These are phyloP conservation scores for Sarcophaga caerulescens DNA, from an alignment of 2,888 invertebrate genomes.

Conservation along the genomic window DNA sequence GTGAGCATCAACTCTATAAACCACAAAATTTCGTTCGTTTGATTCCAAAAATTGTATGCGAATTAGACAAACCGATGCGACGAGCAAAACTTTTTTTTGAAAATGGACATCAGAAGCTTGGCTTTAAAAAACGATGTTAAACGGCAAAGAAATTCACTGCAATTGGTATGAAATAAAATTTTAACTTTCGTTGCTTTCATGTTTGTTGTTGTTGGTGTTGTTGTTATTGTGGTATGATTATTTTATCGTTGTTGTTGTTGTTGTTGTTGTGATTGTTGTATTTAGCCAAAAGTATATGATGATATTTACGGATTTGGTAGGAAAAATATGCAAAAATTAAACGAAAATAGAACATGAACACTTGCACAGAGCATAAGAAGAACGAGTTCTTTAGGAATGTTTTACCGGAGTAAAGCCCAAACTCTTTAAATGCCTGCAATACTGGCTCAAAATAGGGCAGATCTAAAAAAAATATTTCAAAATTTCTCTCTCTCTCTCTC, in stretches of 20 bases:
- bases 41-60: background rate
- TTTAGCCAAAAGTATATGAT: slow-evolving; percentile 58
- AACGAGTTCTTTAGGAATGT: background rate
- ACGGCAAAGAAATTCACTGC: slow-evolving; percentile 4
- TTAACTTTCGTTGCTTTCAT: background rate
- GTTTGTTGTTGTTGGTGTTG: background rate
- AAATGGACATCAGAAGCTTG: background rate
- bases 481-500: no score
- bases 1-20: slow-evolving; percentile 40
- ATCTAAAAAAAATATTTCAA: no score
- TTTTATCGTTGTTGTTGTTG: slow-evolving; percentile 26
- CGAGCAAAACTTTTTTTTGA: background rate
- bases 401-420: no score
- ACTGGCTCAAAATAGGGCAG: no score
- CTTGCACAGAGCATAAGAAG: background rate
- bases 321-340: background rate
- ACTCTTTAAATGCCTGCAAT: no score
- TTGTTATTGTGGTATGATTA: slow-evolving; percentile 23
- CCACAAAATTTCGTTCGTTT: background rate
- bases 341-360: background rate
- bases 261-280: slow-evolving; percentile 46
- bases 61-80: background rate
- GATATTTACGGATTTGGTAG: slow-evolving; percentile 41
- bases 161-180: slow-evolving; percentile 55
- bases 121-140: background rate